These are phyloP conservation scores for Lepetodrilus schrolli DNA, from an alignment of 2,888 invertebrate species.

Conservation along the genomic window DNA sequence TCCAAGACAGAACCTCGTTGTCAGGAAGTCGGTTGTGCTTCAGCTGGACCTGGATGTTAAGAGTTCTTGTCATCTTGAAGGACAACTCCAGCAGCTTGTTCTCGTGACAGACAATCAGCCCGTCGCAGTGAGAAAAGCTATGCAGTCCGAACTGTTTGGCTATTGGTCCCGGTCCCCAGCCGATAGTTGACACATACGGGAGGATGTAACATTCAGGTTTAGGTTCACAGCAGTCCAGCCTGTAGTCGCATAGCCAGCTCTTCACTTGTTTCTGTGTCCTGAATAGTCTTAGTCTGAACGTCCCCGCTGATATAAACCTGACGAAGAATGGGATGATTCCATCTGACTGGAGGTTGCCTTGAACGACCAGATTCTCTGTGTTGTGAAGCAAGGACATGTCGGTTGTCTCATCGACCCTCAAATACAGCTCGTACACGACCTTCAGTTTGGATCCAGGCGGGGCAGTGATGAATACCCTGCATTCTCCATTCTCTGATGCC, in stretches of 20 bases:
- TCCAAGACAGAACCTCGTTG: not conserved
- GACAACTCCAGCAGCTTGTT: not conserved
- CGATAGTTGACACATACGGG: constrained; percentile 39
- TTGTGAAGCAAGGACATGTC: not conserved
- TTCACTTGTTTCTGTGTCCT: not conserved
- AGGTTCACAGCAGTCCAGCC: constrained; percentile 37
- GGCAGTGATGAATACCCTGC: not conserved
- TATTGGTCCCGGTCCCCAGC: constrained; percentile 33
- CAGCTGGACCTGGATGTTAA: not conserved
- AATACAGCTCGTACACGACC: not conserved
- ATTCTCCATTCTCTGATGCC: not conserved
- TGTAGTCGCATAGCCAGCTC: constrained; percentile 39
- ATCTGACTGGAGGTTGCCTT: not conserved
- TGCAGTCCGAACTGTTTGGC: constrained; percentile 28
- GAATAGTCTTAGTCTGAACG: not conserved
- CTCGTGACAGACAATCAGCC: constrained; percentile 22
- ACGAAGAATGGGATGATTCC: not conserved
- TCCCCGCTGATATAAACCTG: not conserved
- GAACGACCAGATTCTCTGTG: not conserved
- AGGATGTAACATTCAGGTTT: constrained; percentile 34
- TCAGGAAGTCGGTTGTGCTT: not conserved
- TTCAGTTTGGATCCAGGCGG: not conserved
- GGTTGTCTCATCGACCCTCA: not conserved
- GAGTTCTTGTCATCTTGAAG: constrained; percentile 4
- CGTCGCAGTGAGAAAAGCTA: constrained; percentile 35